Conservation (phyloP, 2,113 vertebrate species). For the Cranoglanis bouderius region DNA sequence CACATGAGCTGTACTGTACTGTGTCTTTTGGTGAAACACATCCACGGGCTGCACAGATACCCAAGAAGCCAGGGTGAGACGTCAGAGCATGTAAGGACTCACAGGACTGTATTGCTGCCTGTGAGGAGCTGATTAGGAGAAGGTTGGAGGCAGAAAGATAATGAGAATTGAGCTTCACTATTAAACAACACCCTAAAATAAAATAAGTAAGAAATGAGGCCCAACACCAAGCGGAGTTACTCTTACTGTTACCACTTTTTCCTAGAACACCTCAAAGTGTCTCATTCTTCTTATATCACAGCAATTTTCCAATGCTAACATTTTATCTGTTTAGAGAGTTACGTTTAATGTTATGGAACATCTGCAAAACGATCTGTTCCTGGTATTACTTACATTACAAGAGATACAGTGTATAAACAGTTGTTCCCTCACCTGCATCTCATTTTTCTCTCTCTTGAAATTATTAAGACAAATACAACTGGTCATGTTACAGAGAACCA, state of each 20-base stretch:
- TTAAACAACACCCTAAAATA: not conserved
- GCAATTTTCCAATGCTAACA: not conserved
- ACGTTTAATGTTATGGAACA: not conserved
- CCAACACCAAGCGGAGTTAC: not conserved
- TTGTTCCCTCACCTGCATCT: no score
- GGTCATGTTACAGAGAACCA: not conserved
- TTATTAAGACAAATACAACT: not conserved
- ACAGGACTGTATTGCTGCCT: not conserved
- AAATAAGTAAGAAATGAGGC: not conserved
- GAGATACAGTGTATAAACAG: no score
- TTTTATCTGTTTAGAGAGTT: not conserved
- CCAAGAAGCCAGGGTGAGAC: not conserved
- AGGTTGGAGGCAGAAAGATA: not conserved
- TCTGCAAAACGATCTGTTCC: not conserved
- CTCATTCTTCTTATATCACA: not conserved
- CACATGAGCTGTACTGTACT: not conserved
- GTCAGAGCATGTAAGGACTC: slow-evolving; percentile 1
- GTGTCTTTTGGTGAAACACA: slow-evolving; percentile 21
- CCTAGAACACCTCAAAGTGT: not conserved
- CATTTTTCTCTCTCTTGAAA: not conserved
- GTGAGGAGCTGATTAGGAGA: slow-evolving; percentile 18
- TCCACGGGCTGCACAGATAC: not conserved
- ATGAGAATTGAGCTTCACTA: not conserved
- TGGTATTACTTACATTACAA: not conserved
- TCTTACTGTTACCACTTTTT: not conserved